A percentile compares a stretch with the other conserved stretches of the same genome.
phyloP scores from a whole-genome alignment of 2,888 invertebrate species.

The Panopea generosa region DNA sequence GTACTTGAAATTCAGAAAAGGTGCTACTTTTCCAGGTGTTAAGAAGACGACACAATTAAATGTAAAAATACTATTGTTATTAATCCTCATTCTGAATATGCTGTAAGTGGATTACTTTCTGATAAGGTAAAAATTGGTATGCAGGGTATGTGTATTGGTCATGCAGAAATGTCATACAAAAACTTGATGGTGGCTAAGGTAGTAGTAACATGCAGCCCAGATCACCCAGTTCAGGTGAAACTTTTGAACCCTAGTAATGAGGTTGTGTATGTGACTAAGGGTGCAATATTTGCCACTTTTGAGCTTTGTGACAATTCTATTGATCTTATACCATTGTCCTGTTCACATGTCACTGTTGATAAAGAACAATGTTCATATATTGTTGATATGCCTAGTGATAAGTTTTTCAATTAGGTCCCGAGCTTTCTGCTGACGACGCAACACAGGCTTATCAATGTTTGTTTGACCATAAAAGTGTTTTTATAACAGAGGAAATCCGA shows the following conservation, averaged over 20 bases:
- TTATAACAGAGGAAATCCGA: slow-evolving; percentile 36
- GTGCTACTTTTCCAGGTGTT: slow-evolving; percentile 7
- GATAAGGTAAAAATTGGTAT: slow-evolving; percentile 15
- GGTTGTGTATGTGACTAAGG: slow-evolving; percentile 24
- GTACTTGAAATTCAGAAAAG: slow-evolving; percentile 22
- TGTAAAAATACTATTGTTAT: slow-evolving; percentile 10
- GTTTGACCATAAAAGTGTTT: slow-evolving; percentile 35
- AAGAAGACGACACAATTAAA: slow-evolving; percentile 28
- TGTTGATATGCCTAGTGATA: background rate
- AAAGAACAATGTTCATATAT: background rate
- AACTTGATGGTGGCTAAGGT: slow-evolving; percentile 31
- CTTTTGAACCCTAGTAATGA: slow-evolving; percentile 39
- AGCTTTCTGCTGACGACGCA: slow-evolving; percentile 14
- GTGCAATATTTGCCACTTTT: slow-evolving; percentile 24
- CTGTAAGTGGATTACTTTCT: slow-evolving; percentile 20
- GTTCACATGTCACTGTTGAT: slow-evolving; percentile 16
- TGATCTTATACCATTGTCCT: slow-evolving; percentile 14
- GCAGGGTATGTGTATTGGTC: slow-evolving; percentile 30
- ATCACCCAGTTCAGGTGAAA: slow-evolving; percentile 33
- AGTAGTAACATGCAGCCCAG: slow-evolving; percentile 31
- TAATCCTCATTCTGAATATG: slow-evolving; percentile 32
- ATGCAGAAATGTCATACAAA: slow-evolving; percentile 30
- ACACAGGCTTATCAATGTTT: slow-evolving; percentile 19
- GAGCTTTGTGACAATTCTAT: slow-evolving; percentile 16
- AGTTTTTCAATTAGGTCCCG: slow-evolving; percentile 18